Base-by-base conservation (phyloP, 2,113 vertebrate genomes). In the Labrus mixtus region DNA sequence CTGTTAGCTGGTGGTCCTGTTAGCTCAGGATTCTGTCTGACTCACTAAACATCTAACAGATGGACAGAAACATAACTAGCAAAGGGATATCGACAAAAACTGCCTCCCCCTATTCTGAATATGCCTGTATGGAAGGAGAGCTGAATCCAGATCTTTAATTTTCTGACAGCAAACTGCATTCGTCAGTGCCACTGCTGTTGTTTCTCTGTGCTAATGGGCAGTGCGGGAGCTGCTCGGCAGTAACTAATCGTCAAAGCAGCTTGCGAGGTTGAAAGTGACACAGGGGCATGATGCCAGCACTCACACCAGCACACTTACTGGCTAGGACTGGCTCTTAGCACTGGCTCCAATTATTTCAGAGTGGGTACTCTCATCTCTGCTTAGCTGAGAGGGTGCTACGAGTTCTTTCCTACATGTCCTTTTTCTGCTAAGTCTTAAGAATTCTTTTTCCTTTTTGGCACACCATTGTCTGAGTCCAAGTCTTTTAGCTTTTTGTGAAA, bases 211-310 rank as follows among this genome's bases (percentile, higher is more conserved):
- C 84, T 92, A 92, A 93, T 82, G 73, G 75, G 72, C 71, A 82
- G 65, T 68, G 62, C 77, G 82, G 83, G 68, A 78, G 82, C 83
- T 76, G 62, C 64, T 77, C 54, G 41, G 72, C 51, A 45, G 45
- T 53, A 73, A 79, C 68, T 87, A 90, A 91, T 86, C 64, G 62
- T 85, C 88, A 86, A 79, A 83, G 83, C 86, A 90, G 84, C 60
- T 87, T 76, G 70, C 72, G 22, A 73, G 67, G 81, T 81, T 90
- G 74, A 84, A 84, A 88, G 74, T 79, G 86, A 88, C 86, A 84
- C 64, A 39, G 62, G 76, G 84, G 88, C 70, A 81, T 79, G 71
- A 89, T 77, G 70, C 85, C 87, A 87, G 73, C 76, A 65, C 82
- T 81, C 83, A 71, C 80, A 85, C 57, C 55, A 65, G 59, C 77